Base-by-base conservation (phyloP, 1,140 invertebrate genomes). In the Brachionus plicatilis region DNA sequence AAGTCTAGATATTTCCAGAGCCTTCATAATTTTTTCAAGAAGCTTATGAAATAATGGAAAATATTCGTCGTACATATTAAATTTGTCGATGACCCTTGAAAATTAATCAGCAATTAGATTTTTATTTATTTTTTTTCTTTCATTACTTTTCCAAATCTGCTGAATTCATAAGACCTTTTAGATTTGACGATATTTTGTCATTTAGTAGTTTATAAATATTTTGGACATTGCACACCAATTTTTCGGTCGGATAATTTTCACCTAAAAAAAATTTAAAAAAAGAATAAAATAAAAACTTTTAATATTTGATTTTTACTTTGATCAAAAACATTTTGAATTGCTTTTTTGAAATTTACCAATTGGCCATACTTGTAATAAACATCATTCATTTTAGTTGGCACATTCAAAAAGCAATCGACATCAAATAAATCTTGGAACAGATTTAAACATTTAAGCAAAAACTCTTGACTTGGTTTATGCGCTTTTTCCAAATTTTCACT, bases 381-480 rank as follows among this genome's bases (percentile, higher is more conserved):
- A 29, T 83, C 82, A 72, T 83, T 83, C 41, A 83, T 47, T 70
- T 68, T 68, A 65, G 82, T 83, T n/a, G 65, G 60, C 3, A 83
- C 60, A 37, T 83, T 68, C 37, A 68, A 12, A 70, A 47, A 83
- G 56, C 82, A 83, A 56, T 68, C 41, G 7, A 83, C 82, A 72
- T 83, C 82, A 41, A 83, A 83, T 20, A 83, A 83, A 29, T 68
- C 20, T 37, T 83, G 82, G 45, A 83, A 68, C 11, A 83, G 6
- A 27, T 68, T 83, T 20, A 83, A 12, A 29, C 33, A 68, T 24
- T 72, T 82, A 12, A 82, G 53, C 20, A 82, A 68, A 65, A 65
- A 82, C 27, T 82, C 53, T 65, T 60, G 53, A 43, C 37, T 82
- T 65, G 79, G 79, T n/a, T 68, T 60, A 37, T 82, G 79, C 2